Percentiles rank a stretch among this genome's conserved stretches.
phyloP scores from a whole-genome alignment of 2,113 vertebrate genomes.

The Struthio camelus region DNA sequence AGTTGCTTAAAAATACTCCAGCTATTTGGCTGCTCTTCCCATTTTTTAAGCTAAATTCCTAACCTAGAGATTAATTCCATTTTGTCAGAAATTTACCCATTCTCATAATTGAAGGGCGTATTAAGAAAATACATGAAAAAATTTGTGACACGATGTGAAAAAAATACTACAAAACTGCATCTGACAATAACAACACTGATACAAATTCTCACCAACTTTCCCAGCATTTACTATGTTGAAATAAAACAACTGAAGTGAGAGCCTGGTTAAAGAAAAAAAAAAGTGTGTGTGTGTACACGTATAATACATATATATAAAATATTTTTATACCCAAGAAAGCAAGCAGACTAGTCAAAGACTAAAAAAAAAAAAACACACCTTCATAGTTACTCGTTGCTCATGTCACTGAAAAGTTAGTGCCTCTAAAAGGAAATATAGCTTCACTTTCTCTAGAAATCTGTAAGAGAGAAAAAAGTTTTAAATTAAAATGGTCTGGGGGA shows the following conservation, averaged over 20 bases:
- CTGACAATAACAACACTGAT: neutral
- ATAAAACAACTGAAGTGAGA: neutral
- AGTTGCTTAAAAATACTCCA: neutral
- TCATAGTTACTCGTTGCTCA: neutral
- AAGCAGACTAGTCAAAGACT: neutral
- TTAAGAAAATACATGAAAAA: neutral
- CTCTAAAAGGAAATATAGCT: neutral
- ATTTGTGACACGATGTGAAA: neutral
- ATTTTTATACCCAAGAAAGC: neutral
- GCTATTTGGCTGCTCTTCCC: neutral
- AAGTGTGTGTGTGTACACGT: no score
- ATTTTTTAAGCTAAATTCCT: neutral
- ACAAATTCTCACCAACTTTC: neutral
- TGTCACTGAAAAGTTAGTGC: neutral
- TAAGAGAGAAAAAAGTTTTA: neutral
- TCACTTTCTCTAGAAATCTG: neutral
- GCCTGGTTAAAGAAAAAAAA: neutral
- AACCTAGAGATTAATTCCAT: neutral
- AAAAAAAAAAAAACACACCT: neutral
- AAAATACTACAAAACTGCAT: neutral
- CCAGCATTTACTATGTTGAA: neutral
- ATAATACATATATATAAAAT: neutral
- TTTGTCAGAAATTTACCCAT: neutral
- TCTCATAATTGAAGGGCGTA: neutral
- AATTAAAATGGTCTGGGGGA: neutral